Evolutionary conservation across 2,797 vertebrate species (phyloP), one percentile per base, ranked within the genome.

Genomic region (Arctocebus calabarensis): DNA sequence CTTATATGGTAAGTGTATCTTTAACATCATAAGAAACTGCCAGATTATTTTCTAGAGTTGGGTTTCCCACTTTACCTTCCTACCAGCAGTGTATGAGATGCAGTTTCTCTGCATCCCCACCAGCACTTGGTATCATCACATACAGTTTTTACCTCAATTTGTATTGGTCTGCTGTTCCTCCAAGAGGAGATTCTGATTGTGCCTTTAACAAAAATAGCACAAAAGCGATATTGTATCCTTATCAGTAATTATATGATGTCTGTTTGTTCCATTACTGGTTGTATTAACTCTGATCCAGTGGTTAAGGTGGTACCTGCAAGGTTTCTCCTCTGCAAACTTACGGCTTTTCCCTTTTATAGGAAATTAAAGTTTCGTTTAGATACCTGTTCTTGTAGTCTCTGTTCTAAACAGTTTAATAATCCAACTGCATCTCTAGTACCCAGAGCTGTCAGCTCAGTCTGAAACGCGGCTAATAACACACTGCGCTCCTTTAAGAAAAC

Each of bases 361-460:
- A 3, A 66, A 66, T 66, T n/a, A 43, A 86, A 87, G 23, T 74
- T 93, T 93, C 48, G 70, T 85, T 91, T 81, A 91, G 74, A 84
- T 97, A 99, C 99, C 99, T 99, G 99, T 88, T 99, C 99, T 64
- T 98, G 98, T 55, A 99, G 98, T 88, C 98, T 98, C 93, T 96
- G 98, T 97, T 99, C 99, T 98, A 99, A 98, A 96, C 99, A 99
- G 96, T 98, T 99, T 95, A 99, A 98, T 96, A 99, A 97, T 79
- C 98, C 87, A 94, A 97, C 97, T 45, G 98, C 98, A 77, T 99
- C 99, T 79, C 98, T 98, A 88, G 98, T 98, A 95, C 99, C 99
- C 94, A 99, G 94, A 94, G 98, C 97, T 74, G 99, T 98, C 96
- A 99, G 95, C 78, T 99, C 99, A 22, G 98, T 99, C 98, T 98